Conservation (phyloP, 2,113 vertebrate species). For the Catharus fuscescens region DNA sequence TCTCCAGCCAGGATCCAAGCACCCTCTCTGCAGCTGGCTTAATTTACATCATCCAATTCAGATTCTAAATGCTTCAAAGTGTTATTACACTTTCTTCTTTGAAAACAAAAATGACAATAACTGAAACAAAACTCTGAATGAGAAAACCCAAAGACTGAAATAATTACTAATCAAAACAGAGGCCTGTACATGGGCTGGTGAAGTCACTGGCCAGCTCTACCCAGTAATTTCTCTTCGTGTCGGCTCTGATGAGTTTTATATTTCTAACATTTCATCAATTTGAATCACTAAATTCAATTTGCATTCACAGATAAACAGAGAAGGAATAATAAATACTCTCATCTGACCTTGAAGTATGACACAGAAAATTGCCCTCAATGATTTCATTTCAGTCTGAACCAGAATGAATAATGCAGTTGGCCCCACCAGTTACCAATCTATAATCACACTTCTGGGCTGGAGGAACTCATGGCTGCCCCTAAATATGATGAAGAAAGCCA, state of each 20-base stretch:
- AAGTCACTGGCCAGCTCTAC: constrained; percentile 35
- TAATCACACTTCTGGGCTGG: background rate
- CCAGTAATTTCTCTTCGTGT: constrained; percentile 35
- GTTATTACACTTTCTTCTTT: constrained; percentile 50
- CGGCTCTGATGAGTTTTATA: constrained; percentile 62
- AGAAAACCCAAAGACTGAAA: constrained; percentile 63
- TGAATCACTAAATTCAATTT: constrained; percentile 76
- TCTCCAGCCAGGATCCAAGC: background rate
- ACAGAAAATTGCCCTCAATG: constrained; percentile 73
- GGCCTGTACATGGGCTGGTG: background rate
- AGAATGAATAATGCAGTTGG: constrained; percentile 69
- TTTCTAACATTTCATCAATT: constrained; percentile 71
- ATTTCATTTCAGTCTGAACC: constrained; percentile 74
- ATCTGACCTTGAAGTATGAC: constrained; percentile 76
- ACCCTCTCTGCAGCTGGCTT: constrained; percentile 3
- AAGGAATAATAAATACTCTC: constrained; percentile 73
- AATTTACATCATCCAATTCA: constrained; percentile 54
- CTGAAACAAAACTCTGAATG: constrained; percentile 67
- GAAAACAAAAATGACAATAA: constrained; percentile 62
- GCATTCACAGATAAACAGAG: constrained; percentile 81
- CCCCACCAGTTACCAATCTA: constrained; percentile 29
- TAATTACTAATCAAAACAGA: constrained; percentile 67
- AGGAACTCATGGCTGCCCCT: background rate
- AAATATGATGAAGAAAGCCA: background rate
- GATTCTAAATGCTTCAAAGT: constrained; percentile 55